Evolutionary conservation across 2,113 vertebrate genomes (phyloP), one percentile per base, ranked within the genome.

Genomic region (Ginglymostoma cirratum): DNA sequence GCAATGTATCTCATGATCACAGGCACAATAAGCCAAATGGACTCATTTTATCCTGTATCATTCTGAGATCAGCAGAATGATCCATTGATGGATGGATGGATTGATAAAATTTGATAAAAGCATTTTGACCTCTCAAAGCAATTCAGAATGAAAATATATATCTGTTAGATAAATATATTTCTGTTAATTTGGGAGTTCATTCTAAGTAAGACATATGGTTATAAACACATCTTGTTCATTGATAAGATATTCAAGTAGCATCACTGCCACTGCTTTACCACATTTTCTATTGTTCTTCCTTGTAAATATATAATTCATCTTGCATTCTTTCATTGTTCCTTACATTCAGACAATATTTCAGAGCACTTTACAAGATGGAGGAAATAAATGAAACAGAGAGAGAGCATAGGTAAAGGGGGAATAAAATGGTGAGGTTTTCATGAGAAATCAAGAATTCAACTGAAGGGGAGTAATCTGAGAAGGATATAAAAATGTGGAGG

Each of bases 151-250:
- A 92, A 66, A 65, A 66, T 92, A 92, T 8, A 38, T 38, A 92
- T n/a, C 52, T 92, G 89, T 92, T 66, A 66, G 89, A 92, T 92
- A 92, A 90, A 92, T 65, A 92, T 34, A 66, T 92, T 21, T 90
- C 52, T 66, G 89, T 92, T 92, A 92, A 38, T 65, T 92, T 66
- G 5, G 14, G 8, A 34, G 38, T 65, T 92, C 61, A 92, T 92
- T 92, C 87, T n/a, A 92, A 92, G 34, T 92, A 66, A 66, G 6
- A 90, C n/a, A 27, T 30, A 66, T 92, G 89, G 61, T 66, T 66
- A 38, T 65, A 38, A 66, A 92, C 55, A 92, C 34, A 92, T 24
- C 61, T 65, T 65, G 17, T 66, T 92, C 17, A 66, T 66, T 92
- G 66, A 90, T 90, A 65, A 90, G 24, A 55, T 90, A 90, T 27